These are phyloP conservation scores for Dendrocincla fuliginosa DNA, from an alignment of 2,797 vertebrate genomes.

Conservation along the genomic window DNA sequence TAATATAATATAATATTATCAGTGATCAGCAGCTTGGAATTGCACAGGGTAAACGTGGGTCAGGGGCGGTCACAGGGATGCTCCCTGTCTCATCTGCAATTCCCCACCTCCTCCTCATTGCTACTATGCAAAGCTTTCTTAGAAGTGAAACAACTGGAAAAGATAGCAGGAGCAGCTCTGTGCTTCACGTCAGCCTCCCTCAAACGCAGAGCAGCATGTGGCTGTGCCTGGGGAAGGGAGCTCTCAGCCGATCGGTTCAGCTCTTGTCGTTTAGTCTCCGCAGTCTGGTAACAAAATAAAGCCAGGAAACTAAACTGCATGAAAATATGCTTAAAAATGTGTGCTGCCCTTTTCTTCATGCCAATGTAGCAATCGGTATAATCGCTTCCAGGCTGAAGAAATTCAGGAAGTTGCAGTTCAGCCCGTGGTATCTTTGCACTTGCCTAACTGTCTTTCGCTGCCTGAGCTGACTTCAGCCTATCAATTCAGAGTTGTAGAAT, in stretches of 20 bases:
- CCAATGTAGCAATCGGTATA: neutral
- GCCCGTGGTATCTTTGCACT: neutral
- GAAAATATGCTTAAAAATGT: neutral
- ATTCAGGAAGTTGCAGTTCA: neutral
- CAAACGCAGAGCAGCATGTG: rapidly evolving
- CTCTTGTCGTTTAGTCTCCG: neutral
- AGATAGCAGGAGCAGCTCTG: neutral
- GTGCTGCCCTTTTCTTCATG: neutral
- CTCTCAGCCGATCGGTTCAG: neutral
- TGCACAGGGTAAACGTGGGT: neutral
- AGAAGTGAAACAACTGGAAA: neutral
- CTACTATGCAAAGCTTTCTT: neutral
- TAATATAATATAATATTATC: neutral
- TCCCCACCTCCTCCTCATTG: neutral
- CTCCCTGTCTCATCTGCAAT: neutral
- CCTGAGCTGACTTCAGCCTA: neutral
- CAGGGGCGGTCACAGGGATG: neutral
- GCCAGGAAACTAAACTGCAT: neutral
- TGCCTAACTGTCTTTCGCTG: neutral
- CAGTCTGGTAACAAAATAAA: neutral
- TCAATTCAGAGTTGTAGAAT: neutral
- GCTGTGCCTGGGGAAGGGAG: neutral
- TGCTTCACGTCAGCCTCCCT: neutral
- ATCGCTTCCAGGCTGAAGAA: neutral
- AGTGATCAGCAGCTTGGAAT: neutral